Base-by-base conservation (phyloP, 2,888 invertebrate species). In the Callinectes sapidus region DNA sequence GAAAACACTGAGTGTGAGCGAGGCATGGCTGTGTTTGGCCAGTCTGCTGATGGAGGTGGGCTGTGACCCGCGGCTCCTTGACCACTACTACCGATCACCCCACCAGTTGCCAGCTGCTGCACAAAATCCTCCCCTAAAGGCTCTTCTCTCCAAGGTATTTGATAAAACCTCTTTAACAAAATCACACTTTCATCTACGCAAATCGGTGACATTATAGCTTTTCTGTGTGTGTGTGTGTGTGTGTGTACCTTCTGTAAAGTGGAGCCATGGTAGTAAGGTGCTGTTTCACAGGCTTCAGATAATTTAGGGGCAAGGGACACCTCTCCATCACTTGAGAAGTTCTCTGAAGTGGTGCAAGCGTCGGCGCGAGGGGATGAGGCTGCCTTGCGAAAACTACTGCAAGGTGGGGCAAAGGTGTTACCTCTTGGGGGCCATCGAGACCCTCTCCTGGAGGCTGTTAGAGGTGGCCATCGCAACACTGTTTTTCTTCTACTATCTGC, bases 1-100 rank as follows among this genome's bases (percentile, higher is more conserved):
- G 6, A 90, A 90, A 54, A 90, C 92, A 18, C 48, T 92, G 61
- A 90, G 88, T 89, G 92, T 92, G 81, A 55, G 66, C 54, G 86
- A 92, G 81, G 92, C 92, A n/a, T 92, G 92, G 92, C 77, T 92
- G 55, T 66, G 55, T n/a, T 28, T 92, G 85, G 92, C 92, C 23
- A 66, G 28, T 39, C 71, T 92, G 32, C 54, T 92, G 39, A 66
- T 92, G 88, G 88, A 55, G 35, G 89, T 92, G 87, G 92, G 92
- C 23, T 87, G 87, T 42, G 90, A 92, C 23, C 92, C 92, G 3
- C 39, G 90, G 2, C 61, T 85, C 1, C 89, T 88, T 13, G 89
- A 92, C 61, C 90, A 91, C 42, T 18, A 16, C 32, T 42, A 61
- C 42, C 35, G 28, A 8, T 39, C 18, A 16, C 91, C 92, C 23